Percentiles rank a stretch among this genome's conserved stretches.
Evolutionary conservation across 1,140 invertebrate species (phyloP).

Genomic region (Neuroterus valhalla): DNA sequence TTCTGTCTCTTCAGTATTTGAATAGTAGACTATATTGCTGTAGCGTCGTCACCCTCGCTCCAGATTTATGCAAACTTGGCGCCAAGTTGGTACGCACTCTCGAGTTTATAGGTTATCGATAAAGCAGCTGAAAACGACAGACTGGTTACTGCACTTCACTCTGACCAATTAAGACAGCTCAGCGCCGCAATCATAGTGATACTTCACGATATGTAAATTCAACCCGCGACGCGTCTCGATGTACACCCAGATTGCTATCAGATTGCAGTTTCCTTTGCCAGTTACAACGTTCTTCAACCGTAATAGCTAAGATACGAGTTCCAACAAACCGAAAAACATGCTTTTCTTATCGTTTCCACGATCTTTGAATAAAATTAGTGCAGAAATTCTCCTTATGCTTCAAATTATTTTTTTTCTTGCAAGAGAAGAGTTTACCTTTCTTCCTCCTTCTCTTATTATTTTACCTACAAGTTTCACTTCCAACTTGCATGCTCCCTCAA

Average conservation of each 20-base stretch:
- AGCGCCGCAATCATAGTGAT: background rate
- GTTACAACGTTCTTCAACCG: background rate
- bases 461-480: no score
- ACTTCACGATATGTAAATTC: background rate
- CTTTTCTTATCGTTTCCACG: background rate
- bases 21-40: background rate
- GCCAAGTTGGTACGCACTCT: constrained; percentile 18
- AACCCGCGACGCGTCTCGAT: background rate
- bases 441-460: no score
- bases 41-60: background rate
- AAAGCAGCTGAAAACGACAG: background rate
- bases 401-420: no score
- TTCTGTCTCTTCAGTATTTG: background rate
- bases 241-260: background rate
- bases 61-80: constrained; percentile 26
- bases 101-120: constrained; percentile 16
- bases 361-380: background rate
- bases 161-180: constrained; percentile 5
- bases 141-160: background rate
- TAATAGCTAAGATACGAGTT: background rate
- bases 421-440: no score
- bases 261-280: background rate
- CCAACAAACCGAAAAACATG: background rate
- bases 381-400: no score
- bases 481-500: no score